phyloP scores from a whole-genome alignment of 2,888 invertebrate species.

The Synergus gifuensis region DNA sequence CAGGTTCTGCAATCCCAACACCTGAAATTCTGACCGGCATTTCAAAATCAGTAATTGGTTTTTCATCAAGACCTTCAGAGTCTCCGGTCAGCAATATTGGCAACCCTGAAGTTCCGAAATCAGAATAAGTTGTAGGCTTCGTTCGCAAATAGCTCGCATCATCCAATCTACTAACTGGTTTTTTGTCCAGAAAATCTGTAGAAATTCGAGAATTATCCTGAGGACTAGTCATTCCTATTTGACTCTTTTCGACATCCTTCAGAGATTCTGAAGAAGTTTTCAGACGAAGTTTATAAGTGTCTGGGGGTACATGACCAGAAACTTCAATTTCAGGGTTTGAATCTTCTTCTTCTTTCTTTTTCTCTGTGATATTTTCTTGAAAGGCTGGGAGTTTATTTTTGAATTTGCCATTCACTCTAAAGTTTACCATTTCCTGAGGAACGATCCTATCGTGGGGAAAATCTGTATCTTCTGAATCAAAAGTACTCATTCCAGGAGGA shows the following conservation, averaged over 20 bases:
- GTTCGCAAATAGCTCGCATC: constrained; percentile 27
- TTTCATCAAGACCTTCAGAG: not conserved
- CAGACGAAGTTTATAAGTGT: constrained; percentile 69
- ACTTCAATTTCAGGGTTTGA: constrained; percentile 67
- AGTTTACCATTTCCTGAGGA: constrained; percentile 69
- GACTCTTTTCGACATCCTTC: not conserved
- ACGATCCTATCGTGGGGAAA: constrained; percentile 71
- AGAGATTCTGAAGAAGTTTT: constrained; percentile 62
- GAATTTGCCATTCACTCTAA: constrained; percentile 70
- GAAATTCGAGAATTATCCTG: not conserved
- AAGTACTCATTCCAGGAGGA: constrained; percentile 59
- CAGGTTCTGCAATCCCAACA: constrained; percentile 75
- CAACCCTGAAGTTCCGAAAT: constrained; percentile 10
- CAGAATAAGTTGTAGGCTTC: not conserved
- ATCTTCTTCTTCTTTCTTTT: too few species aligned
- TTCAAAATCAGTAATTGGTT: constrained; percentile 10
- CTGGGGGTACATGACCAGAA: constrained; percentile 67
- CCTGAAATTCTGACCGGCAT: constrained; percentile 62
- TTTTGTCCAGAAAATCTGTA: not conserved
- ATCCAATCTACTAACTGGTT: not conserved
- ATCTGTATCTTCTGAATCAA: constrained; percentile 64
- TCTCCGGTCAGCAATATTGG: constrained; percentile 6
- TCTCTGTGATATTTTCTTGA: constrained; percentile 47
- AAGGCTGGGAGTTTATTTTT: constrained; percentile 66
- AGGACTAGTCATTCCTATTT: not conserved